These are phyloP conservation scores for Thelaira solivaga DNA, from an alignment of 2,888 invertebrate species.

Conservation along the genomic window DNA sequence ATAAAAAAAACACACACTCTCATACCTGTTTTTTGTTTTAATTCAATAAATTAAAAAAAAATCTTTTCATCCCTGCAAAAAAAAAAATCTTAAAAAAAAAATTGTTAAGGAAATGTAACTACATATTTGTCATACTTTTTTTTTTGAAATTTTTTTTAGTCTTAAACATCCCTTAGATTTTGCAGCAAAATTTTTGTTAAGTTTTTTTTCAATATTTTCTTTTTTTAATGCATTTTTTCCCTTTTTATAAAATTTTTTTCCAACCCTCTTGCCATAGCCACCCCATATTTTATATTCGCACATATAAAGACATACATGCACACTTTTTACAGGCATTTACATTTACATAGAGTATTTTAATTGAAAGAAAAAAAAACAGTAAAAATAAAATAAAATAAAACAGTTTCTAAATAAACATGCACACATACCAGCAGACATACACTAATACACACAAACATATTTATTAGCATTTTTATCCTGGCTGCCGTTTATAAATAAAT, in stretches of 20 bases:
- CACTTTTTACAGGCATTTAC: neutral
- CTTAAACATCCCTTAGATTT: constrained; percentile 42
- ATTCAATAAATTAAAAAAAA: too few relatives aligned
- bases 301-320: constrained; percentile 6
- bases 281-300: constrained; percentile 7
- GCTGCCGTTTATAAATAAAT: constrained; percentile 6
- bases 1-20: constrained; percentile 36
- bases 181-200: constrained; percentile 2
- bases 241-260: constrained; percentile 35
- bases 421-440: too few relatives aligned
- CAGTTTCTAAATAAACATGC: too few relatives aligned
- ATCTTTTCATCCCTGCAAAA: neutral
- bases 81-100: constrained; percentile 1
- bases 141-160: neutral
- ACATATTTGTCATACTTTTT: neutral
- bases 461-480: constrained; percentile 44
- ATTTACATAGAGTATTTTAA: constrained; percentile 44
- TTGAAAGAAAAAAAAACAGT: constrained; percentile 2
- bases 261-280: constrained; percentile 43
- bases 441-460: too few relatives aligned
- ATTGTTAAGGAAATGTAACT: too few relatives aligned
- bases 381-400: too few relatives aligned
- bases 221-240: constrained; percentile 10
- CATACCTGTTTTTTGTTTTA: constrained; percentile 57
- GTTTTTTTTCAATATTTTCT: constrained; percentile 31